Base-by-base conservation (phyloP, 2,113 vertebrate species). In the Odontesthes bonariensis region DNA sequence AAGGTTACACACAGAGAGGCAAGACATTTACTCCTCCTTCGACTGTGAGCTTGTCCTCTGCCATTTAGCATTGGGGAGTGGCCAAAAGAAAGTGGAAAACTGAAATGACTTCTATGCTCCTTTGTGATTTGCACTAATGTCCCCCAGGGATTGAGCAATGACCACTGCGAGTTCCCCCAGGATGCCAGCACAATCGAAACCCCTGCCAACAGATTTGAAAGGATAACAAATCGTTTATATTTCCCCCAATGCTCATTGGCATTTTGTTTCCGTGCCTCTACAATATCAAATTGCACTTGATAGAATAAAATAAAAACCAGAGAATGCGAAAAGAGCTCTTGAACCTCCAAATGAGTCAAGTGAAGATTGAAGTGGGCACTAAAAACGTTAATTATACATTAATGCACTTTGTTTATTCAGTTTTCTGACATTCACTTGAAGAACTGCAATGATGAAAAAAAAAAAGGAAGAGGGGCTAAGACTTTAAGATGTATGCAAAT, bases 151-250 rank as follows among this genome's bases (percentile, higher is more conserved):
- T 79, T 89, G 90, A 93, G 88, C 86, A 89, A 92, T 92, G 91
- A 91, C 92, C 89, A 88, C 73, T 88, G 89, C 68, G 87, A 91
- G 87, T 89, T 91, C 86, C 82, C 90, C 79, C 60, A 88, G 88
- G 91, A 93, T 14, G 65, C 61, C 31, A 53, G 89, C 88, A 90
- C 94, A 89, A 94, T 88, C 90, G 89, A 94, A 91, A 90, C 70
- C 80, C 90, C 89, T 94, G 94, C 91, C 92, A 93, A 90, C 68
- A 83, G 71, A 89, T 90, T 89, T 93, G 86, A 93, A 93, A 93
- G 90, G 89, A 90, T 86, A 84, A 90, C 90, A 93, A 94, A 94
- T 91, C 82, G 93, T 92, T 93, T 92, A 90, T 88, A 38, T 8
- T 90, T 84, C 78, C 70, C 62, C 66, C 79, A 84, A 90, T 60